Evolutionary conservation across 2,888 invertebrate genomes (phyloP).

Genomic region (Cotesia congregata): DNA sequence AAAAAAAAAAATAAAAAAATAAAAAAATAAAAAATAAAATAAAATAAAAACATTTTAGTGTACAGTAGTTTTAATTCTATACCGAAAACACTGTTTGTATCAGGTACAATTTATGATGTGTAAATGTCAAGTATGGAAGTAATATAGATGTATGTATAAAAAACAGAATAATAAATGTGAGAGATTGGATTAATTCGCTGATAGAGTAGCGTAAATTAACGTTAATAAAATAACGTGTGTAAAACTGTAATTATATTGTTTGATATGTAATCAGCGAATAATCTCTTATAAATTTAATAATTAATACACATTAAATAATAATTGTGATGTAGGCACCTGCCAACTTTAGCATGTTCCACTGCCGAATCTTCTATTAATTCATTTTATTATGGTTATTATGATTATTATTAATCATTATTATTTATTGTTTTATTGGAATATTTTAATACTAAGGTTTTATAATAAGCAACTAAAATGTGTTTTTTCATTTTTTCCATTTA

Average conservation of each 20-base stretch:
- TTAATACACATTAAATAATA: conserved; percentile 54
- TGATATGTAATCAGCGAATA: conserved; percentile 63
- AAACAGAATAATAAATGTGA: conserved; percentile 29
- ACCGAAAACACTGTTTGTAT: neutral
- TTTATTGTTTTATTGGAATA: conserved; percentile 71
- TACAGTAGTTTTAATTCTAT: conserved; percentile 13
- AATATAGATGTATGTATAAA: conserved; percentile 13
- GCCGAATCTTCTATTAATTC: conserved; percentile 68
- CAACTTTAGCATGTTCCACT: conserved; percentile 66
- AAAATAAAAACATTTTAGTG: neutral
- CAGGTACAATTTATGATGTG: neutral
- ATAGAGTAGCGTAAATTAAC: neutral
- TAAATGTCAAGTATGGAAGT: neutral
- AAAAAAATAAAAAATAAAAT: neutral
- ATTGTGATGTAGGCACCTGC: conserved; percentile 63
- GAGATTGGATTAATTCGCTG: conserved; percentile 23
- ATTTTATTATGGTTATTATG: conserved; percentile 61
- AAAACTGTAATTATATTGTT: conserved; percentile 56
- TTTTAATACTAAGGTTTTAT: conserved; percentile 71
- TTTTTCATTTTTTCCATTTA: neutral
- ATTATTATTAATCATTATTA: conserved; percentile 65
- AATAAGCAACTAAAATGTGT: conserved; percentile 58
- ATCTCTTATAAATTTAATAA: conserved; percentile 45
- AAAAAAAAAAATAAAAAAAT: neutral
- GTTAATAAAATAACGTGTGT: neutral